Base-by-base conservation (phyloP, 2,113 vertebrate species). In the Suncus etruscus region DNA sequence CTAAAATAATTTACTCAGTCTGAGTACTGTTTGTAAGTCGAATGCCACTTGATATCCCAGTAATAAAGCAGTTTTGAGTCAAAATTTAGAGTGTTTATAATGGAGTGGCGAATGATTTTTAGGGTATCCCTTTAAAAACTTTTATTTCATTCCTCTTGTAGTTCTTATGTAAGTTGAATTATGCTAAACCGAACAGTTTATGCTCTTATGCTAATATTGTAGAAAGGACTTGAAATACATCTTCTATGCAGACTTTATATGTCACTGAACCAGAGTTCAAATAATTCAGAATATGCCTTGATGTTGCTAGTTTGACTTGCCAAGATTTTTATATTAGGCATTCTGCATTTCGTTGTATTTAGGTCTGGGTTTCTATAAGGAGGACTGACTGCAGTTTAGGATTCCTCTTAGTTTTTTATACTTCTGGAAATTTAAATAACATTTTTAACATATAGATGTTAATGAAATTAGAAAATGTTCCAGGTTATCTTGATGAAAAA, bases 341-440 rank as follows among this genome's bases (percentile, higher is more conserved):
- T 22, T 2, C 31, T 65, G 9, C 31, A 68, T 87, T 90, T 90
- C 91, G 39, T 79, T 25, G 32, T 66, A 48, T 88, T 58, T 65
- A 86, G 12, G 1, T 11, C 22, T 89, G 86, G 25, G 81, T 86
- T 93, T 90, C 18, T 16, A 47, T 24, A 73, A 61, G 48, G 22
- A 16, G 6, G 47, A 83, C 84, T 63, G 47, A 83, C 84, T 63
- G 1, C 12, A 86, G 45, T 72, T 51, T 83, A 76, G 11, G 11
- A 70, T 89, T 48, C 11, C 11, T 72, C 48, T 90, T 14, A 27
- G 27, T 69, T 86, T 10, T 91, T 92, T 75, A 85, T 50, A 14
- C 2, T 61, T 86, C 82, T 89, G 12, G 32, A 93, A 90, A 91
- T 88, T 70, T 88, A 8, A 86, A 29, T 88, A 73, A 87, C 39